phyloP scores from a whole-genome alignment of 2,797 vertebrate genomes.

The Falco berigora region DNA sequence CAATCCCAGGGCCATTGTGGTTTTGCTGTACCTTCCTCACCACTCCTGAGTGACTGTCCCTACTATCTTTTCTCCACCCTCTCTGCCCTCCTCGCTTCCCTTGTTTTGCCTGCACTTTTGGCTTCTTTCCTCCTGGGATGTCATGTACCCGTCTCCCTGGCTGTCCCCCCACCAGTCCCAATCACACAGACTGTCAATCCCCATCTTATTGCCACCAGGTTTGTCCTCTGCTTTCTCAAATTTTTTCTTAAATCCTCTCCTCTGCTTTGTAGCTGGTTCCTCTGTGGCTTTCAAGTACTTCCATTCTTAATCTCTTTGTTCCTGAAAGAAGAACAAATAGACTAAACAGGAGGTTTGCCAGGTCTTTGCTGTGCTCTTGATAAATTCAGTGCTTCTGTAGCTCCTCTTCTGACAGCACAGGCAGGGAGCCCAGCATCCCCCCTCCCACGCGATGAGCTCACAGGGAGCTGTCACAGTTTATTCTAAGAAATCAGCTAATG shows the following conservation, averaged over 20 bases:
- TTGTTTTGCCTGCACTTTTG: neutral
- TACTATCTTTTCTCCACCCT: neutral
- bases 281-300: neutral
- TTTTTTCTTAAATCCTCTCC: neutral
- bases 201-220: neutral
- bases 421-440: conserved; percentile 47
- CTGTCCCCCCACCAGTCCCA: neutral
- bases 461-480: conserved; percentile 30
- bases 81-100: neutral
- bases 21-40: neutral
- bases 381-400: conserved; percentile 3
- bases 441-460: conserved; percentile 38
- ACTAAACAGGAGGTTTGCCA: conserved; percentile 1
- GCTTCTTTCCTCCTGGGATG: neutral
- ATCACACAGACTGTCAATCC: neutral
- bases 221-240: neutral
- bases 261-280: neutral
- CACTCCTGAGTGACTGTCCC: neutral
- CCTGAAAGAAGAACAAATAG: neutral
- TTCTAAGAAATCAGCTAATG: conserved; percentile 68
- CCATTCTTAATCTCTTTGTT: neutral
- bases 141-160: neutral
- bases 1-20: neutral
- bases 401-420: neutral
- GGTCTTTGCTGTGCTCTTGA: conserved; percentile 1